Conservation (phyloP, 2,888 invertebrate genomes). For the Steinernema scapterisci region DNA sequence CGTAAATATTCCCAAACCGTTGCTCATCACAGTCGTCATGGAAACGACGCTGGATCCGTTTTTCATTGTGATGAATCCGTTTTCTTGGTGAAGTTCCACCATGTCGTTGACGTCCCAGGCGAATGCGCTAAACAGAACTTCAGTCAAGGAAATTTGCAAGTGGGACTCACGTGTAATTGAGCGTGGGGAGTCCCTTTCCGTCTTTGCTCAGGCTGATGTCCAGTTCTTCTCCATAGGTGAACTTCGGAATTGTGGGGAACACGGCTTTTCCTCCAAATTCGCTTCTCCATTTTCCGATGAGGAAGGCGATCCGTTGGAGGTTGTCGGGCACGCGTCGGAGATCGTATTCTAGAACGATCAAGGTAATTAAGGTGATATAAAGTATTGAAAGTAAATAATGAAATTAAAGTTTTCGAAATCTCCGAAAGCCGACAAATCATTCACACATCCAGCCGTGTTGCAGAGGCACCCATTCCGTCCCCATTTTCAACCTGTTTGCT, state of each 20-base stretch:
- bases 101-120: slow-evolving; percentile 66
- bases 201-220: slow-evolving; percentile 55
- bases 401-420: slow-evolving; percentile 25
- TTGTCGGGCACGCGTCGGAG: slow-evolving; percentile 50
- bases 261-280: slow-evolving; percentile 65
- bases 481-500: too few species aligned
- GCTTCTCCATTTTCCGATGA: slow-evolving; percentile 65
- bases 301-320: slow-evolving; percentile 60
- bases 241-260: slow-evolving; percentile 67
- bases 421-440: too few species aligned
- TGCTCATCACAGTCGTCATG: slow-evolving; percentile 65
- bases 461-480: too few species aligned
- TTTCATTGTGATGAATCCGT: slow-evolving; percentile 61
- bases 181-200: slow-evolving; percentile 41
- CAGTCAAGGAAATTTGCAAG: background rate
- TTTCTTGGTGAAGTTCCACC: slow-evolving; percentile 65
- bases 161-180: slow-evolving; percentile 63
- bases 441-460: too few species aligned
- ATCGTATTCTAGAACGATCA: slow-evolving; percentile 57
- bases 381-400: too few species aligned
- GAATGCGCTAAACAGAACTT: slow-evolving; percentile 59
- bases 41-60: slow-evolving; percentile 52
- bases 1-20: slow-evolving; percentile 48
- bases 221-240: slow-evolving; percentile 67
- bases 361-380: too few species aligned